Evolutionary conservation across 2,113 vertebrate species (phyloP), one percentile per base, ranked within the genome.

Genomic region (Bujurquina vittata): DNA sequence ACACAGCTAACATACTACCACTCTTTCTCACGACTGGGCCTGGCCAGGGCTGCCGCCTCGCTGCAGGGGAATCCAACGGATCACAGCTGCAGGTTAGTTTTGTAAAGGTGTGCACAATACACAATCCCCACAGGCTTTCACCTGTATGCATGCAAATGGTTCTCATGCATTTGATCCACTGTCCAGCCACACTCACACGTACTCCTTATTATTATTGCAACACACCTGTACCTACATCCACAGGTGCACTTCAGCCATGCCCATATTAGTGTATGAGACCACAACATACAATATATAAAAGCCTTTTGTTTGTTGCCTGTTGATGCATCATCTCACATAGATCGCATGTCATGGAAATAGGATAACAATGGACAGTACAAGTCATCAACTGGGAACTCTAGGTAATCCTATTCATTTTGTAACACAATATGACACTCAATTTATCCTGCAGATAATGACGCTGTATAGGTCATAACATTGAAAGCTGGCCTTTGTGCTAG

Each of bases 81-180:
- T 94, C 96, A 96, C 95, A 97, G 97, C 94, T 99, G 98, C 97
- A 94, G 97, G 98, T 99, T 69, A 80, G 96, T 93, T 9, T 59
- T 40, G 4, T 57, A 18, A 82, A 80, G 63, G 72, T 56, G 17
- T 11, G 22, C 15, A 10, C 26, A 33, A 1, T 35, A 17, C 23
- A 23, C 59, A 11, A 22, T 22, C 18, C 49, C 35, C 7, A 3
- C 49, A 3, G 10, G 35, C 7, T 7, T 60, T 49, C 29, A 20
- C 31, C 33, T 56, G 40, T 40, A n/a, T 49, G 23, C 61, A 77
- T 81, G 67, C 79, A 79, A 84, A 78, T 84, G 18, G 5, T 18
- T 55, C 54, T 69, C 14, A 0, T 2, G 3, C 58, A 10, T 23
- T 26, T 17, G 6, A 0, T 10, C 15, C 0, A 33, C 15, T 22